Evolutionary conservation across 1,140 invertebrate genomes (phyloP).

Genomic region (Trachelipus rathkii): DNA sequence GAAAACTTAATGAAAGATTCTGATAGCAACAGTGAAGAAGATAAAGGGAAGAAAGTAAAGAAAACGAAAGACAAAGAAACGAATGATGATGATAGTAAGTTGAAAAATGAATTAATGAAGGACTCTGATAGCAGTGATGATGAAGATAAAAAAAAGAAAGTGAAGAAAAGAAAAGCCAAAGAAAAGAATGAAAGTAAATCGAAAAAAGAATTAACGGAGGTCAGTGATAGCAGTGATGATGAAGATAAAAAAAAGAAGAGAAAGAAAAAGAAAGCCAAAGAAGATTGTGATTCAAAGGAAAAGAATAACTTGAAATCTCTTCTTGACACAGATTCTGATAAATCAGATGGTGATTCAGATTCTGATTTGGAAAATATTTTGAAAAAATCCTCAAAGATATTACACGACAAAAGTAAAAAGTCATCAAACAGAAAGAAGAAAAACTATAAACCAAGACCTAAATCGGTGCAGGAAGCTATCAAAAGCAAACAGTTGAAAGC

Average conservation of each 20-base stretch:
- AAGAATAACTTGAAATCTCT: conserved; percentile 1
- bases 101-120: no score
- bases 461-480: not conserved
- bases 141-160: no score
- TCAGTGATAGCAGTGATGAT: not conserved
- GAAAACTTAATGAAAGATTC: not conserved
- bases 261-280: not conserved
- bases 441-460: not conserved
- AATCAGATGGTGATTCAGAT: conserved; percentile 2
- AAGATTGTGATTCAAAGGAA: not conserved
- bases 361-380: conserved; percentile 4
- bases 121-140: no score
- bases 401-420: not conserved
- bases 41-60: no score
- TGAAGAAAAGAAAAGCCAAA: no score
- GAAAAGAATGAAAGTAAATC: no score
- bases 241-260: not conserved
- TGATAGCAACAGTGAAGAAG: no score
- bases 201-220: not conserved
- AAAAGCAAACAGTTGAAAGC: not conserved
- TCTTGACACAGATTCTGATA: conserved; percentile 12
- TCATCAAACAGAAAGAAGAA: not conserved
- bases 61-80: no score
- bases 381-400: not conserved
- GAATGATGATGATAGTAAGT: no score